Evolutionary conservation across 2,797 vertebrate species (phyloP).

Genomic region (Synanceia verrucosa): DNA sequence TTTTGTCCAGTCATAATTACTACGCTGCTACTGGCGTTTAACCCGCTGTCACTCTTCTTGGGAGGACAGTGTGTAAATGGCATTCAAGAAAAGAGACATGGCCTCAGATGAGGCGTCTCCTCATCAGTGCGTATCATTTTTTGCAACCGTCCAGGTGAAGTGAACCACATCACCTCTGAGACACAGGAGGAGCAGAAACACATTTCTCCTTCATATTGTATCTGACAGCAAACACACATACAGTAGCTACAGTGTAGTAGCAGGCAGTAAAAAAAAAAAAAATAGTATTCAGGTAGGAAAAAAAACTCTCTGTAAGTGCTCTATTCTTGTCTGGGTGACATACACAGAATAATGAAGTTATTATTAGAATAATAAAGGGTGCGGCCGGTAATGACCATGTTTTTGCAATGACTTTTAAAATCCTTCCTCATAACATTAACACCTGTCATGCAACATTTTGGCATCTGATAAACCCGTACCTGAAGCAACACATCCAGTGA

Average conservation of each 20-base stretch:
- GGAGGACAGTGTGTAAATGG: neutral
- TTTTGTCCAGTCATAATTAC: too few species aligned
- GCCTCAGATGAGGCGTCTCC: neutral
- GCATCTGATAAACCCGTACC: constrained; percentile 13
- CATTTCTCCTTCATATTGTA: neutral
- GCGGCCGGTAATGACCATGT: neutral
- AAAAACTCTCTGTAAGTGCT: neutral
- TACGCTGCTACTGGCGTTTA: too few species aligned
- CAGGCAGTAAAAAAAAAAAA: neutral
- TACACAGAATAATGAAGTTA: too few species aligned
- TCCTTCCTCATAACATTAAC: constrained; percentile 9
- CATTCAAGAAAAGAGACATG: neutral
- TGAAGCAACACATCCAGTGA: constrained; percentile 3
- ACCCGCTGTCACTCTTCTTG: neutral
- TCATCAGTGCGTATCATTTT: neutral
- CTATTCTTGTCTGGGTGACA: neutral
- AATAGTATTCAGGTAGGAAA: neutral
- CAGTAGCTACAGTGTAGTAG: neutral
- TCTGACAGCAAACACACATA: neutral
- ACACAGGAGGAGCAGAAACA: neutral
- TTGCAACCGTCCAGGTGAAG: neutral
- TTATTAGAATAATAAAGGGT: too few species aligned
- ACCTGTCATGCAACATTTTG: neutral
- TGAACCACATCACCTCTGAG: neutral
- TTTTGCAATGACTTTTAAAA: constrained; percentile 5